Evolutionary conservation across 2,113 vertebrate species (phyloP).

Genomic region (Chrysemys picta): DNA sequence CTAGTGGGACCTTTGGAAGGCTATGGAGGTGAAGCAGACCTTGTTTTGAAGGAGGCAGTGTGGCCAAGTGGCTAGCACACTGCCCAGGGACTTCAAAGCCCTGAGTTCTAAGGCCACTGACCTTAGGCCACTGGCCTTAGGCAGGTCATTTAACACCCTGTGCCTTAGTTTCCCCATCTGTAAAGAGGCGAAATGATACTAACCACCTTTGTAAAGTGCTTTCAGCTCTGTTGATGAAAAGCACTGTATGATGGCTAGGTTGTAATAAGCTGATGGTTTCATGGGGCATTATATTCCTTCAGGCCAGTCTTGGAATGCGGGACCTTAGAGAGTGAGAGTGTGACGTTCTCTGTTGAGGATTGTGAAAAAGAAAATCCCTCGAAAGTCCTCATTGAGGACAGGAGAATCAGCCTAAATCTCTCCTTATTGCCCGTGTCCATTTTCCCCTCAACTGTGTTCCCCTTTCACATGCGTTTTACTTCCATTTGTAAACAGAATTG

Average conservation of each 20-base stretch:
- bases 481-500: neutral
- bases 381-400: neutral
- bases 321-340: neutral
- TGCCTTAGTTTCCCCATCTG: neutral
- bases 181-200: neutral
- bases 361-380: neutral
- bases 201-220: neutral
- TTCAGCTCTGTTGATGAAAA: neutral
- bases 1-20: neutral
- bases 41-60: neutral
- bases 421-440: neutral
- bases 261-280: neutral
- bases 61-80: neutral
- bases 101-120: neutral
- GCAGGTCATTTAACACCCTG: neutral
- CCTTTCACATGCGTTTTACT: constrained; percentile 4
- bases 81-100: too few relatives aligned
- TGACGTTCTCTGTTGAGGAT: neutral
- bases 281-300: neutral
- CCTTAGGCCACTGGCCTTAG: neutral
- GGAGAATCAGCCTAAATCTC: neutral
- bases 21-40: neutral
- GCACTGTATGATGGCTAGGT: too few relatives aligned
- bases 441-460: neutral
- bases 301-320: neutral